Conservation (phyloP, 2,797 vertebrate species). For the Cyprinella venusta region DNA sequence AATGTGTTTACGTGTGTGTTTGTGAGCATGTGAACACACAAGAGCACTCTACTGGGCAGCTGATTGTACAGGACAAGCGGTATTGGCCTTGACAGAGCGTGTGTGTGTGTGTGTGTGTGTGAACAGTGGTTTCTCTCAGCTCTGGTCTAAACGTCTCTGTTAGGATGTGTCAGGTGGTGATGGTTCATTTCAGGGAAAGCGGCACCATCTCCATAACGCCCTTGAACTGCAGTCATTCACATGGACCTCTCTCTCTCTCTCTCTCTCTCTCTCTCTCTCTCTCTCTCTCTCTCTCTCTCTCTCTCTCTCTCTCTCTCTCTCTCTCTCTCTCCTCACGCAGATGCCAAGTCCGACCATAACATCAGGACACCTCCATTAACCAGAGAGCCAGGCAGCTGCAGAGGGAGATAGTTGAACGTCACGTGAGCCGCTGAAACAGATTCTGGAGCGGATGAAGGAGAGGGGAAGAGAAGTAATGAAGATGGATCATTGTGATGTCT, state of each 20-base stretch:
- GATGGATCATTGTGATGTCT: conserved; percentile 82
- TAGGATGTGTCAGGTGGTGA: conserved; percentile 82
- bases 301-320: conserved; percentile 47
- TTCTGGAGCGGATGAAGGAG: conserved; percentile 74
- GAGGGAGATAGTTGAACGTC: conserved; percentile 71
- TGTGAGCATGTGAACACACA: neutral
- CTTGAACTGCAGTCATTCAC: conserved; percentile 81
- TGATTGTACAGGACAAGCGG: neutral
- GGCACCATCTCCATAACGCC: conserved; percentile 79
- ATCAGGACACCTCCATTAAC: conserved; percentile 41
- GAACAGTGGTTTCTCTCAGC: conserved; percentile 74
- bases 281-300: conserved; percentile 54
- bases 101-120: conserved; percentile 57
- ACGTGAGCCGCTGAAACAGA: conserved; percentile 79
- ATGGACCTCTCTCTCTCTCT: conserved; percentile 44
- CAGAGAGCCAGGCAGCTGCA: conserved; percentile 46
- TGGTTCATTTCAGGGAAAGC: conserved; percentile 80
- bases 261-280: conserved; percentile 54
- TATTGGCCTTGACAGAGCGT: neutral
- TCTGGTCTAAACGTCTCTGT: conserved; percentile 81
- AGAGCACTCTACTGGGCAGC: neutral
- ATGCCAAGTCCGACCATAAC: neutral
- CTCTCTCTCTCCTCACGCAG: neutral
- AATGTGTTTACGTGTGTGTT: neutral
- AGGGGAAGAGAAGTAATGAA: conserved; percentile 75